Conservation (phyloP, 2,797 vertebrate species). For the Scyliorhinus canicula region DNA sequence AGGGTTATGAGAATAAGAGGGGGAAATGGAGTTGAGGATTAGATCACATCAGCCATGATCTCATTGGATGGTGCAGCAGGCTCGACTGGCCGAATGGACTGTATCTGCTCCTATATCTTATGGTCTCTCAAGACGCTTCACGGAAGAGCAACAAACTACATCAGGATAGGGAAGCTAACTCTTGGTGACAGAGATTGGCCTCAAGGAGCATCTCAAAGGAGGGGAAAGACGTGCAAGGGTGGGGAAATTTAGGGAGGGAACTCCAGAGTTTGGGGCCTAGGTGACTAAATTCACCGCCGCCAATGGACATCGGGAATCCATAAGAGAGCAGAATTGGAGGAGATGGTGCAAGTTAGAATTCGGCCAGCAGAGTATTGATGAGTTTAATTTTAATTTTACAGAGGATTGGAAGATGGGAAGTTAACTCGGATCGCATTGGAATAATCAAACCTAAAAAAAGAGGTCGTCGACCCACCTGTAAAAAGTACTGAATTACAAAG, state of each 20-base stretch:
- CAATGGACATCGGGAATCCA: not conserved
- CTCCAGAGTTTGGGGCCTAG: not conserved
- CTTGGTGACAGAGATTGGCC: not conserved
- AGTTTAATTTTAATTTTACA: no score
- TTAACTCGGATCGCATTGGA: not conserved
- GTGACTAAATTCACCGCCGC: not conserved
- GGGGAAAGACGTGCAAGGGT: not conserved
- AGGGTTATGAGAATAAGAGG: no score
- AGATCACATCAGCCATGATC: no score
- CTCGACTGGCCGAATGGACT: no score
- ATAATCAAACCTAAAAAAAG: not conserved
- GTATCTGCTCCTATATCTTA: no score
- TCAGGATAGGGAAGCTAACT: not conserved
- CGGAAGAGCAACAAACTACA: not conserved
- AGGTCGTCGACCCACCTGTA: not conserved
- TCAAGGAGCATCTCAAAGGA: no score
- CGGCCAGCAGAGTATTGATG: not conserved
- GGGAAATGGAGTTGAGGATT: no score
- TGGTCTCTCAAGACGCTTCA: not conserved
- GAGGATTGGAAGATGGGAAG: not conserved
- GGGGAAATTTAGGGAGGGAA: not conserved
- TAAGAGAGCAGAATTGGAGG: not conserved
- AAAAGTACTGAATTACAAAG: not conserved
- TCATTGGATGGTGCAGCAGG: no score
- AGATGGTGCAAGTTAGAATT: not conserved